Evolutionary conservation across 92 coral and sea anemone species (phyloP).

Genomic region (Siderastrea radians): DNA sequence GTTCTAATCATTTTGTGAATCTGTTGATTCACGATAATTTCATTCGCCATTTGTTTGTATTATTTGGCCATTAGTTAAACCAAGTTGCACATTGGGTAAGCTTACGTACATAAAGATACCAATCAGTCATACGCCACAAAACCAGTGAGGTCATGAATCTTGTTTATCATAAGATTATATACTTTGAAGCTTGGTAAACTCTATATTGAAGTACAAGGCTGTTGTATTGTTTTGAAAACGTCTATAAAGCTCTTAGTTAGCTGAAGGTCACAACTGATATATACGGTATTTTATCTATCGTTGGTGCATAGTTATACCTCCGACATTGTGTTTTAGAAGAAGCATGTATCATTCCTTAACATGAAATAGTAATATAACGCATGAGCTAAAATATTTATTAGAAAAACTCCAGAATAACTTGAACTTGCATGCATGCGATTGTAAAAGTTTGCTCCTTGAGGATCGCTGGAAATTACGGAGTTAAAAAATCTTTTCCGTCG

Average conservation of each 20-base stretch:
- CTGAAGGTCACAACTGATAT: neutral
- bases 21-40: neutral
- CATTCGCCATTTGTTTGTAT: neutral
- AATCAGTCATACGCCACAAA: constrained; percentile 30
- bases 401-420: neutral
- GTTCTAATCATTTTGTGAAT: too few relatives aligned
- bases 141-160: constrained; percentile 1
- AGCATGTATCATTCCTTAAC: neutral
- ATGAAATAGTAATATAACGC: neutral
- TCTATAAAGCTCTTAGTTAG: constrained; percentile 8
- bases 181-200: constrained; percentile 25
- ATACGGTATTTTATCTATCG: neutral
- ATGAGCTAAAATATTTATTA: neutral
- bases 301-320: neutral
- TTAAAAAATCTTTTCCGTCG: neutral
- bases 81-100: constrained; percentile 7
- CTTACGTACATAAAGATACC: constrained; percentile 21
- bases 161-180: constrained; percentile 34
- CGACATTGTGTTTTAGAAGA: neutral
- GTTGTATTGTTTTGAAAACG: neutral
- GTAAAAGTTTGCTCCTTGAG: neutral
- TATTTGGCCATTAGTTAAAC: neutral
- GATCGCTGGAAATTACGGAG: neutral
- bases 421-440: neutral
- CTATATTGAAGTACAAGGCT: neutral